These are phyloP conservation scores for Puntigrus tetrazona DNA, from an alignment of 2,113 vertebrate genomes.

Conservation along the genomic window DNA sequence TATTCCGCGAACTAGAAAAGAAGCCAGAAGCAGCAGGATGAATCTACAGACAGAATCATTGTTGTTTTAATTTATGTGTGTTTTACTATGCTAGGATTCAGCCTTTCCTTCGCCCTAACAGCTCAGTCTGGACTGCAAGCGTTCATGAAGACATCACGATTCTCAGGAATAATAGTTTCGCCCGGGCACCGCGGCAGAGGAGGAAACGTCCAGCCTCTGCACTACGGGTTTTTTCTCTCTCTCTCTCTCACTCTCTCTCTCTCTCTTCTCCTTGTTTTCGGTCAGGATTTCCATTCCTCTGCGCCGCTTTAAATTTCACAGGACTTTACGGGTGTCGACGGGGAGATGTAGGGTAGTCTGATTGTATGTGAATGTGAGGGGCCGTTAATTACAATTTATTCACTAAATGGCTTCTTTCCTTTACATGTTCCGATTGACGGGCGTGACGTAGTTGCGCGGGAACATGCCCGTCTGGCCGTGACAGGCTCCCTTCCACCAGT, in stretches of 20 bases:
- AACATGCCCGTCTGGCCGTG: constrained; percentile 98
- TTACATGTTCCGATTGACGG: constrained; percentile 96
- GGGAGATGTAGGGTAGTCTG: constrained; percentile 35
- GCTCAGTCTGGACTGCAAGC: constrained; percentile 77
- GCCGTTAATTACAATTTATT: constrained; percentile 23
- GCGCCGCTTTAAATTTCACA: constrained; percentile 31
- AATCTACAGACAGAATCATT: constrained; percentile 69
- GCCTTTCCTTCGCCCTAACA: constrained; percentile 60
- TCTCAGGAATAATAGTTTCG: constrained; percentile 63
- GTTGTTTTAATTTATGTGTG: constrained; percentile 69
- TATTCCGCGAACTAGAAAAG: constrained; percentile 66
- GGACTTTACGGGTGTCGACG: constrained; percentile 23
- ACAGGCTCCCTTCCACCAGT: constrained; percentile 99
- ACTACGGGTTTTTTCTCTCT: constrained; percentile 2
- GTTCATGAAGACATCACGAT: constrained; percentile 60
- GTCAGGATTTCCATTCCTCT: constrained; percentile 36
- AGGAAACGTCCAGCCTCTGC: constrained; percentile 18
- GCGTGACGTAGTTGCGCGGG: constrained; percentile 98
- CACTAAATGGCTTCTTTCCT: constrained; percentile 37
- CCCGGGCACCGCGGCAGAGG: constrained; percentile 29
- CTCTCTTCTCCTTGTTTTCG: not conserved
- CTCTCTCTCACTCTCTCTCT: not conserved
- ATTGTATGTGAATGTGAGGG: constrained; percentile 17
- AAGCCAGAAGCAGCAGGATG: constrained; percentile 79
- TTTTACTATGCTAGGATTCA: constrained; percentile 62